A percentile compares a stretch with the other conserved stretches of the same genome.
These are phyloP conservation scores for Pocillopora verrucosa DNA, from an alignment of 64 coral and sea anemone species.

Conservation along the genomic window DNA sequence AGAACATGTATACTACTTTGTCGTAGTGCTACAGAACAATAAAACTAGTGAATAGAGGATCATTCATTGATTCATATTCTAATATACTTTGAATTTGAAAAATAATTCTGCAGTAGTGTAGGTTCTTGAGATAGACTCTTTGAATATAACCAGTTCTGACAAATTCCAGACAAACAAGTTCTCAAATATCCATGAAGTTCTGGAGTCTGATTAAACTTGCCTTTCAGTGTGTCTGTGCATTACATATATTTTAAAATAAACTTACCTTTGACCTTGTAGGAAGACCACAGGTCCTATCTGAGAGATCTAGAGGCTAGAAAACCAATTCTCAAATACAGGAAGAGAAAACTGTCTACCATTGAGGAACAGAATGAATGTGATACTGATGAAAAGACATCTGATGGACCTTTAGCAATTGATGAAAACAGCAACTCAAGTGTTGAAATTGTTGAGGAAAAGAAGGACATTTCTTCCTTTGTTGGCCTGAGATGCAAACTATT, in stretches of 20 bases:
- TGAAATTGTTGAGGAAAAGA: conserved; percentile 61
- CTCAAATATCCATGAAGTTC: too few species aligned
- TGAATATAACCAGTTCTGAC: too few species aligned
- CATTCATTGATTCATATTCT: too few species aligned
- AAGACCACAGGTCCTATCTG: conserved; percentile 7
- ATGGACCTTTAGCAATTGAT: conserved; percentile 50
- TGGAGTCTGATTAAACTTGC: too few species aligned
- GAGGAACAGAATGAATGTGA: background rate
- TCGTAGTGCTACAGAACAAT: too few species aligned
- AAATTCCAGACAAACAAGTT: too few species aligned
- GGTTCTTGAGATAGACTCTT: too few species aligned
- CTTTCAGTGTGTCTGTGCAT: background rate
- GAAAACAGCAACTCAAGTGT: conserved; percentile 63
- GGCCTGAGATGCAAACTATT: conserved; percentile 67
- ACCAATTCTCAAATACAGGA: conserved; percentile 36
- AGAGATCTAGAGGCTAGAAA: conserved; percentile 25
- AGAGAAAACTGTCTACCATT: conserved; percentile 16
- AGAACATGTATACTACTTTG: too few species aligned
- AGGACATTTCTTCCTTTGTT: background rate
- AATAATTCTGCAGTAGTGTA: too few species aligned
- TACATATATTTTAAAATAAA: background rate
- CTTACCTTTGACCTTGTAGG: conserved; percentile 11
- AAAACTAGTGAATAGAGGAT: too few species aligned
- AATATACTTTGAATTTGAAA: too few species aligned
- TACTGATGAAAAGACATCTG: conserved; percentile 1